Base-by-base conservation (phyloP, 2,113 vertebrate genomes). In the Hyaena hyaena region DNA sequence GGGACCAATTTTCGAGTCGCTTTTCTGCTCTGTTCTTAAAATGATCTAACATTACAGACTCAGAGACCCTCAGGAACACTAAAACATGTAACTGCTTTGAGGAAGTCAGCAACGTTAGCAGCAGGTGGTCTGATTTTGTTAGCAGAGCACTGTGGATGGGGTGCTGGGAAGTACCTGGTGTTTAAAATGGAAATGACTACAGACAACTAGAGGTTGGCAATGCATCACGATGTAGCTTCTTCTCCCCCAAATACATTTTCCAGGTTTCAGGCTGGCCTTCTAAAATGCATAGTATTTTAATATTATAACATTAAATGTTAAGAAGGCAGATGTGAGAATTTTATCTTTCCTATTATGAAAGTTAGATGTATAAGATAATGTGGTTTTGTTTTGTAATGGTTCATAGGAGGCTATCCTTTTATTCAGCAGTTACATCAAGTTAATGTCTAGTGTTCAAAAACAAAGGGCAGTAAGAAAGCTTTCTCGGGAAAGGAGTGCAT, bases 21-120 rank as follows among this genome's bases (percentile, higher is more conserved):
- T 81, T 85, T 94, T 88, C 81, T 83, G 35, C n/a, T 82, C n/a
- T 81, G 16, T 81, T 95, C 66, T 90, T 95, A 95, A 95, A 95
- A 95, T 68, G 80, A 88, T 95, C 81, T 90, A 96, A 68, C 84
- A 61, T 88, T 88, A 85, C 71, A 96, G 86, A 73, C 65, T 43
- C 12, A 0, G 21, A 84, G 80, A 85, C 69, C 43, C 95, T 2
- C 8, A 95, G 92, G 95, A 80, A 95, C 55, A 82, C 66, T 96
- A 94, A 96, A 95, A 73, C 85, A 76, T 84, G 11, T 55, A 68
- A 85, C 90, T 82, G 90, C 96, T 90, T 73, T 83, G 90, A 89
- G 97, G 93, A 88, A 85, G 71, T 87, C 2, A 0, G 50, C 79
- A 69, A 87, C 80, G 39, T 73, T 16, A 79, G 92, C 92, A 68